Evolutionary conservation across 1,140 invertebrate genomes (phyloP), one percentile per base, ranked within the genome.

Genomic region (Calliphora vicina): DNA sequence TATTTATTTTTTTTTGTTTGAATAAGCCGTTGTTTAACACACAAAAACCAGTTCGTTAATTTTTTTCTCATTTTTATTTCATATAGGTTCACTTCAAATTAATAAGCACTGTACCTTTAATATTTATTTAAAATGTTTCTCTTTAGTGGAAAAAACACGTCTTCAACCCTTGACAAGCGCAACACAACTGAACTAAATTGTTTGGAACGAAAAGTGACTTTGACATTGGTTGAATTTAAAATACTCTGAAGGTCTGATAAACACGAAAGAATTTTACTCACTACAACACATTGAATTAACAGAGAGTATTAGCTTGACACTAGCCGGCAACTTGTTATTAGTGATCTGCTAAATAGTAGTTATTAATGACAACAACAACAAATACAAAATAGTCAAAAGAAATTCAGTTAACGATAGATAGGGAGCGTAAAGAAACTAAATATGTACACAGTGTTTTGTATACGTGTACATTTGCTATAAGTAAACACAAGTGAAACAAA

Each of bases 121-220:
- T 61, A 84, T 84, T 85, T 84, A n/a, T 23, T 42, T 76, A n/a
- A 42, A n/a, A 78, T 26, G 13, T 17, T 50, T 50, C 4, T 35
- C 35, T 35, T 35, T 35, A 35, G 35, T 10, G 35, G 35, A 35
- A 82, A 78, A 76, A 80, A 85, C 84, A 87, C 87, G 87, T 88
- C 85, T 83, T 78, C 25, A 71, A 43, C 80, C 73, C 20, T 84
- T 81, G 84, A 85, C 82, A 84, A 86, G 84, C 85, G 85, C 74
- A 78, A 45, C 35, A 78, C n/a, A 78, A 78, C 35, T 78, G 42
- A 78, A 26, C 74, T 9, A 12, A 43, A 43, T 23, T 25, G n/a
- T 10, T 17, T 23, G 20, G 20, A 67, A 67, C 6, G 45, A 23
- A 76, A 42, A 78, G n/a, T 78, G 74, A 78, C 74, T 78, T 78